Evolutionary conservation across 2,888 invertebrate genomes (phyloP).

Genomic region (Ectemnius cavifrons): DNA sequence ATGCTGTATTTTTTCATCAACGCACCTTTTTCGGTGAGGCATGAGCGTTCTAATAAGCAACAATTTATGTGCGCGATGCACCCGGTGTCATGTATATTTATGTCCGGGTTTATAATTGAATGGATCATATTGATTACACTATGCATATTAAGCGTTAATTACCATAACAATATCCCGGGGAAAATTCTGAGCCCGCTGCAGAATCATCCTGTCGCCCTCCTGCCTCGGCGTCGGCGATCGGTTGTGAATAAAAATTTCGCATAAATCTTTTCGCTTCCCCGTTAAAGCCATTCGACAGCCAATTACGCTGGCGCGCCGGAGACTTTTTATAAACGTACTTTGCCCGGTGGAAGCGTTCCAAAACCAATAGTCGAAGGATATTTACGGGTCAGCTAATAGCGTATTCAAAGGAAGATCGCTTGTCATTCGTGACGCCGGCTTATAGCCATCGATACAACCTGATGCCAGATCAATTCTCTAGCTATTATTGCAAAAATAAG

Average conservation of each 20-base stretch:
- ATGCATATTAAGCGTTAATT: constrained; percentile 48
- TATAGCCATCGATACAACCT: constrained; percentile 27
- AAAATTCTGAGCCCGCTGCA: constrained; percentile 27
- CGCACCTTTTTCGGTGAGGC: neutral
- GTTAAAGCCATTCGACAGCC: constrained; percentile 63
- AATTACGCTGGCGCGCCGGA: constrained; percentile 59
- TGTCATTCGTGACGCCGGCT: constrained; percentile 29
- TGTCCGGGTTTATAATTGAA: constrained; percentile 13
- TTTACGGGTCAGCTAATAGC: constrained; percentile 59
- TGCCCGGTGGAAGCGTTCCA: constrained; percentile 57
- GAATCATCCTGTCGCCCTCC: constrained; percentile 17
- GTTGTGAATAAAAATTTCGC: constrained; percentile 52
- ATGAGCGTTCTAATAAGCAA: neutral
- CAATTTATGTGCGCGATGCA: neutral
- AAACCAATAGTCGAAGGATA: constrained; percentile 54
- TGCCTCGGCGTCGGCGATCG: constrained; percentile 22
- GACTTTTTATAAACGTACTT: constrained; percentile 56
- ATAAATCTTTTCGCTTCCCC: constrained; percentile 54
- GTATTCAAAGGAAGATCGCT: constrained; percentile 52
- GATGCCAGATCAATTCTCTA: constrained; percentile 33
- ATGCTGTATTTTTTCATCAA: too few species aligned
- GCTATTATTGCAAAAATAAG: neutral
- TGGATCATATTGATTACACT: constrained; percentile 34
- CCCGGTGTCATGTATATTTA: constrained; percentile 21
- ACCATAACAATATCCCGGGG: constrained; percentile 48